phyloP scores from a whole-genome alignment of 2,797 vertebrate species.

The Enteromius treurensis region DNA sequence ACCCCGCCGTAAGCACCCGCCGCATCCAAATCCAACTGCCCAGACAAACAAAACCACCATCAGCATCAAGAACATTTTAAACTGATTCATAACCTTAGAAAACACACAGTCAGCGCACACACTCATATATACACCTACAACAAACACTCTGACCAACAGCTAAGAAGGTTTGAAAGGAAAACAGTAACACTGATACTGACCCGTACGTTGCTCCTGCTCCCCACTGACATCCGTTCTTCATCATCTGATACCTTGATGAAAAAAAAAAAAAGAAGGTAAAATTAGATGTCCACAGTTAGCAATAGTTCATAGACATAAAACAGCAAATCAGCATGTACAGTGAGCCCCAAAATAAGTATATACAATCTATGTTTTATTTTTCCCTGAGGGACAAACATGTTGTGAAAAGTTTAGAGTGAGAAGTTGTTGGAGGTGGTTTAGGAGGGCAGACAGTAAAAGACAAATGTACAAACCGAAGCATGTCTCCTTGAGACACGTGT shows the following conservation, averaged over 20 bases:
- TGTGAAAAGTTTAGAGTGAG: not conserved
- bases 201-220: conserved; percentile 88
- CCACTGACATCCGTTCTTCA: conserved; percentile 90
- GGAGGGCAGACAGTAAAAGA: conserved; percentile 56
- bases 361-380: too few relatives aligned
- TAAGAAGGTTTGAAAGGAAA: not conserved
- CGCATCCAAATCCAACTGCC: conserved; percentile 72
- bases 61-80: not conserved
- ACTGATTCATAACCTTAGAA: not conserved
- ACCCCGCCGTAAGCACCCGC: conserved; percentile 68
- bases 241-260: conserved; percentile 87
- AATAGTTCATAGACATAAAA: not conserved
- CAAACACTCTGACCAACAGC: not conserved
- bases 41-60: conserved; percentile 54
- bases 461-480: conserved; percentile 85
- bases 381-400: not conserved
- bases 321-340: not conserved
- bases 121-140: not conserved
- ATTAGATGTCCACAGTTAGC: conserved; percentile 34
- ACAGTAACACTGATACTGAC: conserved; percentile 80
- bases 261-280: conserved; percentile 8
- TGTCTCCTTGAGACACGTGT: conserved; percentile 84
- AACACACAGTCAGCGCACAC: not conserved
- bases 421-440: conserved; percentile 38
- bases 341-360: not conserved